phyloP scores from a whole-genome alignment of 2,797 vertebrate species.

The Artibeus lituratus region DNA sequence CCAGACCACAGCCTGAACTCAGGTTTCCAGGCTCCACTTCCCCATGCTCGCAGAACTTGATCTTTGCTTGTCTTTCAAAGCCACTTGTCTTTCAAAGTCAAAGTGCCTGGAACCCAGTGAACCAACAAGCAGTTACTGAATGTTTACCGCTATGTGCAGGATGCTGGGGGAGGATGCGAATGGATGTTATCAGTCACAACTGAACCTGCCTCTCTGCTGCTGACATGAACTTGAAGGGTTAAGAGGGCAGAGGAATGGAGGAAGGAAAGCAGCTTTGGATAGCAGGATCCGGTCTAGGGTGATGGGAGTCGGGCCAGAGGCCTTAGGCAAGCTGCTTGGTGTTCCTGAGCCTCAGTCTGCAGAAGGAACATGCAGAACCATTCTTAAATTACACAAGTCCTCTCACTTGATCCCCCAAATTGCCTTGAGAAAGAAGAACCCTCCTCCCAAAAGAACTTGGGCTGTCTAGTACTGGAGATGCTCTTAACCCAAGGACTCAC shows the following conservation, averaged over 20 bases:
- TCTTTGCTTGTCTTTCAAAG: background rate
- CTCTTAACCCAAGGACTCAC: background rate
- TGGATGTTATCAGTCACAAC: background rate
- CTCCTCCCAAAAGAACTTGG: background rate
- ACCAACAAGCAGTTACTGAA: background rate
- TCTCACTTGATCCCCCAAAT: background rate
- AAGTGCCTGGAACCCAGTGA: background rate
- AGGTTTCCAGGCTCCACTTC: background rate
- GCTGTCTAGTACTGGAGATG: background rate
- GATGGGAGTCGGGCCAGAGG: background rate
- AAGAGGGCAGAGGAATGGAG: background rate
- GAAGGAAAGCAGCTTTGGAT: background rate
- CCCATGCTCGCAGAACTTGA: background rate
- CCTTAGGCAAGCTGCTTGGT: background rate
- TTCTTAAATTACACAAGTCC: background rate
- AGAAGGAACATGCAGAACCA: background rate
- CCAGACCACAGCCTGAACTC: background rate
- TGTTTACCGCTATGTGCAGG: background rate
- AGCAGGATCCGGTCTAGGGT: background rate
- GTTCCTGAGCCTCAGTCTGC: background rate
- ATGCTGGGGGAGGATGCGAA: background rate
- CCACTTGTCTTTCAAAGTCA: background rate
- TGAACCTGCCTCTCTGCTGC: background rate
- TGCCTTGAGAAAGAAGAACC: background rate
- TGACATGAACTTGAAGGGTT: background rate